Evolutionary conservation across 2,797 vertebrate species (phyloP), one percentile per base, ranked within the genome.

Genomic region (Chloroceryle inda): DNA sequence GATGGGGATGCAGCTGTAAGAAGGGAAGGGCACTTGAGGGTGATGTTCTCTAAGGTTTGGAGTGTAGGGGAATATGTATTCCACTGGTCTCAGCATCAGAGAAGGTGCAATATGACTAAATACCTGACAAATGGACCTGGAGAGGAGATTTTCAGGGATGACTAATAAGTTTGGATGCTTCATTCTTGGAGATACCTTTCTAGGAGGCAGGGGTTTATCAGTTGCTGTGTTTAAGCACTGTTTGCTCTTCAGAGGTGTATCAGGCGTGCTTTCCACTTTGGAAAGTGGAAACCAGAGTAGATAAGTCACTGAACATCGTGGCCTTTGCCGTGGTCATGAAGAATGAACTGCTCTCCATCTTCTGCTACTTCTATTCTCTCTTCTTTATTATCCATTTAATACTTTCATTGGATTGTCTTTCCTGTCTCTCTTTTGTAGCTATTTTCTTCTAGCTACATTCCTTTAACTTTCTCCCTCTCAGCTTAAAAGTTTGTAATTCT

Each of bases 261-360:
- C 0, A 0, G 40, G 16, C 13, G 26, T 1, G 0, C 12, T 61
- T 29, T 38, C 45, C 16, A 4, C 26, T 33, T 31, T 3, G n/a
- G 33, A 9, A 59, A 16, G 23, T 24, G 16, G 52, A 44, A 85
- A 24, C 15, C 52, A 37, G 29, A 29, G 69, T 62, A 52, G 61
- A 29, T 3, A 3, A 77, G 42, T 31, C 66, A 10, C 20, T 37
- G 64, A 42, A 20, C 13, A 3, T 62, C 21, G 1, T 45, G 59
- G 24, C n/a, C 47, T 37, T 66, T 45, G 59, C 45, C 35, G 2
- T 0, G 7, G 31, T 45, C 26, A 23, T 13, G 0, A 4, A 42
- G 47, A 20, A 20, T 9, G 11, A 74, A 11, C 27, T 31, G 10
- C 38, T 77, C 59, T 40, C 9, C 13, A 3, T 61, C 10, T 85